Base-by-base conservation (phyloP, 2,113 vertebrate species). In the Phalacrocorax pelagicus region DNA sequence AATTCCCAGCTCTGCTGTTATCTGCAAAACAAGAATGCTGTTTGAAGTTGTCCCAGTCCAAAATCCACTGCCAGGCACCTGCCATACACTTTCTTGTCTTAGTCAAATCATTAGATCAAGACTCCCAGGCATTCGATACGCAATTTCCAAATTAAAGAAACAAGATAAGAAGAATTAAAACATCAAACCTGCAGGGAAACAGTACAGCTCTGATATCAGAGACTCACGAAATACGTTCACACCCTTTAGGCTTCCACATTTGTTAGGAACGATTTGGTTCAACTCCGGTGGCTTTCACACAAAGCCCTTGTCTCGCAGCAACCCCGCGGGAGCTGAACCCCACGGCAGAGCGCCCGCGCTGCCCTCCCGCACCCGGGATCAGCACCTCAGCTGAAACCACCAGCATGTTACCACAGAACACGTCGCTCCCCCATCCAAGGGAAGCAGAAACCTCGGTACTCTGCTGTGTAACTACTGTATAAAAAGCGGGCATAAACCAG, bases 401-500 rank as follows among this genome's bases (percentile, higher is more conserved):
- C 36, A 34, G 8, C 19, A 40, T 5, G 0, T 12, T 7, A 7
- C 24, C n/a, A 4, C 22, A 22, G 16, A 20, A 40, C 19, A 12
- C 0, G 5, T 40, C 16, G 6, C 3, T 14, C 27, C 7, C 17
- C 15, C 34, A 6, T 0, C 2, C 29, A 18, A 38, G 17, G 19
- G 34, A 73, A 36, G 73, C 9, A 58, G 38, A 70, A 73, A 36
- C 34, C 8, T 73, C 61, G 29, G 7, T 1, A 11, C 13, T 44
- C 2, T 0, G 42, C 40, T 0, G 1, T 4, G 12, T 5, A 21
- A 55, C 10, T 20, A 7, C 23, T 6, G 4, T 5, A 6, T 3
- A 38, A 40, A 69, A 75, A 58, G 10, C 12, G n/a, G 62, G 58
- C 86, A 52, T 27, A 70, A 70, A 19, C 11, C 69, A 34, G 26